These are phyloP conservation scores for Bacillus rossius DNA, from an alignment of 1,140 invertebrate genomes.

Conservation along the genomic window DNA sequence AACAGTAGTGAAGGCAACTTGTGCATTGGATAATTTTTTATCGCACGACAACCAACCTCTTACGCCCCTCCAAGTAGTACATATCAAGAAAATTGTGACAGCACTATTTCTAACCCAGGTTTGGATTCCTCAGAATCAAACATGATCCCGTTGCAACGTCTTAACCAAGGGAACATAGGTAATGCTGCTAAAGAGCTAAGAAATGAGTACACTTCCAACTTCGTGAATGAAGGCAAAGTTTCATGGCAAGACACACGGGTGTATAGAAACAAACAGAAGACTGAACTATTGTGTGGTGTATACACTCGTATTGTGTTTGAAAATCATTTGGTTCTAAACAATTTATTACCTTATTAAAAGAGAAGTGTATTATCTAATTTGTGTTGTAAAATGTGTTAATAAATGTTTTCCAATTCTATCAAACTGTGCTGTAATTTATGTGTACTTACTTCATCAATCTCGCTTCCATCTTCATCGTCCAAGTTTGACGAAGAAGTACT, in stretches of 20 bases:
- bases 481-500: constrained; percentile 11
- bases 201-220: constrained; percentile 17
- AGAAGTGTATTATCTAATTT: too few species aligned
- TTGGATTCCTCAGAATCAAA: constrained; percentile 8
- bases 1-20: constrained; percentile 17
- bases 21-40: constrained; percentile 16
- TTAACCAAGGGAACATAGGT: constrained; percentile 21
- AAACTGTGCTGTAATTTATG: too few species aligned
- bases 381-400: too few species aligned
- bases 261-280: constrained; percentile 14
- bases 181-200: constrained; percentile 22
- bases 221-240: constrained; percentile 24
- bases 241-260: constrained; percentile 25
- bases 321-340: too few species aligned
- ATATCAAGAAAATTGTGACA: constrained; percentile 26
- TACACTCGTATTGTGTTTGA: too few species aligned
- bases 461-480: constrained; percentile 17
- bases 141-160: constrained; percentile 16
- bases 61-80: constrained; percentile 27
- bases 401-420: too few species aligned
- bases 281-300: too few species aligned
- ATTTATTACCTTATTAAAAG: too few species aligned
- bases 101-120: constrained; percentile 19
- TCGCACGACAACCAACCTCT: not conserved
- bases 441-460: constrained; percentile 14